phyloP scores from a whole-genome alignment of 37 sponge, comb jelly and placozoan genomes.

The Cladorhizidae sp. region DNA sequence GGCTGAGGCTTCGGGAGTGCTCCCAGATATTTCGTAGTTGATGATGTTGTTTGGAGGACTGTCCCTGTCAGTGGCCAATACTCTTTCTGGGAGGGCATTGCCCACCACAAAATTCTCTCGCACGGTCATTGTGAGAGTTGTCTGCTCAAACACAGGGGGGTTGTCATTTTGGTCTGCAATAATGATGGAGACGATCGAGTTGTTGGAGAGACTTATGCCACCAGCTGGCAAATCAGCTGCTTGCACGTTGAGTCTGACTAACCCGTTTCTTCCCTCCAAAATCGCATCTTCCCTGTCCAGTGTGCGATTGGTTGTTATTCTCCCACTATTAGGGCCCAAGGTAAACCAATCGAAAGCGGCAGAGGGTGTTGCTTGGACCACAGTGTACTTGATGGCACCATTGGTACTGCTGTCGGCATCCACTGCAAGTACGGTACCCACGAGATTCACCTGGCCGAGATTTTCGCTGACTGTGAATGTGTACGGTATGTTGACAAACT shows the following conservation, averaged over 20 bases:
- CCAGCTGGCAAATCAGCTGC: background rate
- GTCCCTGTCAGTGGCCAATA: constrained; percentile 30
- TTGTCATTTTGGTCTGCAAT: constrained; percentile 54
- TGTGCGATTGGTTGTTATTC: constrained; percentile 14
- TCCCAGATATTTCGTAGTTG: constrained; percentile 8
- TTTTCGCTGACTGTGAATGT: constrained; percentile 34
- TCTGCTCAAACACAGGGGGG: constrained; percentile 30
- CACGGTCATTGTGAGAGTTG: background rate
- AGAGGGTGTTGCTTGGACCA: constrained; percentile 3
- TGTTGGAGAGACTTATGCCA: background rate
- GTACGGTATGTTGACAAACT: constrained; percentile 38
- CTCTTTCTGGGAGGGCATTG: background rate
- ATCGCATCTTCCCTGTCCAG: constrained; percentile 51
- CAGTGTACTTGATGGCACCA: constrained; percentile 12
- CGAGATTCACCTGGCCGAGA: background rate
- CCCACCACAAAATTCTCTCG: constrained; percentile 18
- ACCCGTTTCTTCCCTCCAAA: background rate
- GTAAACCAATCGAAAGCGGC: constrained; percentile 24
- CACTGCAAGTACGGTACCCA: constrained; percentile 24
- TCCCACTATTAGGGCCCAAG: constrained; percentile 42
- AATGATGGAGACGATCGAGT: background rate
- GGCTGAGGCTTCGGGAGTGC: background rate
- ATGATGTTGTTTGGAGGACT: constrained; percentile 28
- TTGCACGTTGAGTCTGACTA: background rate
- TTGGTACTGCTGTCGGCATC: constrained; percentile 33